A percentile compares a stretch with the other conserved stretches of the same genome.
Conservation (phyloP, 2,113 vertebrate species). For the Anoura caudifer region DNA sequence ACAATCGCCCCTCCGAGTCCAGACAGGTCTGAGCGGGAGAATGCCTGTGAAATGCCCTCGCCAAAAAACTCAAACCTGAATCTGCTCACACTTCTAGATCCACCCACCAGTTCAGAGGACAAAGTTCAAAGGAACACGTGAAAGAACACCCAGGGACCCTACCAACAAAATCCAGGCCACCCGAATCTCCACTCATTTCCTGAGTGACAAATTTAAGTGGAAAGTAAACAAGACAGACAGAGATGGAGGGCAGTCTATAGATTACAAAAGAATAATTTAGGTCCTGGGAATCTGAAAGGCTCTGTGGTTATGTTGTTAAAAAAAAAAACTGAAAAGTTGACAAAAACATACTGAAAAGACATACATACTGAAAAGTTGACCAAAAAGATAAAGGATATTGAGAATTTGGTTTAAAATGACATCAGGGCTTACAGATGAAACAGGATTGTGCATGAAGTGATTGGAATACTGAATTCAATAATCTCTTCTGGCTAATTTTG, state of each 20-base stretch:
- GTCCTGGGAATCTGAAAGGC: not conserved
- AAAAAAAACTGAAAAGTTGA: not conserved
- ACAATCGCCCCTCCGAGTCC: not conserved
- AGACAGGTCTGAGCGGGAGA: not conserved
- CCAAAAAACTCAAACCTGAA: not conserved
- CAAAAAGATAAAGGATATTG: not conserved
- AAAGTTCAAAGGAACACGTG: not conserved
- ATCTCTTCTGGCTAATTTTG: not conserved
- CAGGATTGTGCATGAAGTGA: not conserved
- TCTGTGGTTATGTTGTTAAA: not conserved
- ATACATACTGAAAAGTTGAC: not conserved
- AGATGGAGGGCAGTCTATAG: fast-evolving
- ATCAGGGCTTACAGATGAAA: not conserved
- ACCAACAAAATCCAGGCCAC: not conserved
- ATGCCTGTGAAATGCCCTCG: not conserved
- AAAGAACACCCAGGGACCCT: not conserved
- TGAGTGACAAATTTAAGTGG: not conserved
- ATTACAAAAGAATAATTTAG: too few relatives aligned
- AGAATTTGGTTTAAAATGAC: not conserved
- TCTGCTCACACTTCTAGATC: not conserved
- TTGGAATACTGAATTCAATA: fast-evolving
- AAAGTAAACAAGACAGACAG: not conserved
- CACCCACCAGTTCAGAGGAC: not conserved
- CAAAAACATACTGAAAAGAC: not conserved
- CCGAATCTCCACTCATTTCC: not conserved